These are phyloP conservation scores for Ifrita kowaldi DNA, from an alignment of 2,113 vertebrate species.

Conservation along the genomic window DNA sequence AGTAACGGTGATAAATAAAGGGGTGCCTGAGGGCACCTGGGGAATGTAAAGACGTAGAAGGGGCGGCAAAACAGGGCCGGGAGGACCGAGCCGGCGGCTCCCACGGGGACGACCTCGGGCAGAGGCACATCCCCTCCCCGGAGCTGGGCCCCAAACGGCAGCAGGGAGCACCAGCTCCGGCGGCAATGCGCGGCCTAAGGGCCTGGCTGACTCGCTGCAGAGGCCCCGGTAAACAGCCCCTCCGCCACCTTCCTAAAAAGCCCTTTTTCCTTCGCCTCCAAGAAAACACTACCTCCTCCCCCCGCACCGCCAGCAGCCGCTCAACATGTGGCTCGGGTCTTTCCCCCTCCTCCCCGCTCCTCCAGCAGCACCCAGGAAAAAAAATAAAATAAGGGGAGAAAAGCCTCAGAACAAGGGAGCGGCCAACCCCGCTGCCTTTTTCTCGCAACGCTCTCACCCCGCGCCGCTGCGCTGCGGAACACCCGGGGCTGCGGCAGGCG, in stretches of 20 bases:
- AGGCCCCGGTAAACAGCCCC: neutral
- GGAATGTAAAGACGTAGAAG: neutral
- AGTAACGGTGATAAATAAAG: neutral
- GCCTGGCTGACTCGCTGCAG: neutral
- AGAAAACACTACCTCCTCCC: neutral
- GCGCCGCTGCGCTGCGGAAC: neutral
- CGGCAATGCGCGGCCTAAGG: neutral
- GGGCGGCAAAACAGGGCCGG: neutral
- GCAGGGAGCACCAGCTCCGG: neutral
- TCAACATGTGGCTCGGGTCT: neutral
- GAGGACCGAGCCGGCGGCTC: neutral
- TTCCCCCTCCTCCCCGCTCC: neutral
- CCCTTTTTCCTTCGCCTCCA: neutral
- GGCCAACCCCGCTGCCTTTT: neutral
- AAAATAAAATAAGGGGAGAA: neutral
- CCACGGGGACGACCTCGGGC: neutral
- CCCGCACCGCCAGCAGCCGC: neutral
- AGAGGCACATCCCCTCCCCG: neutral
- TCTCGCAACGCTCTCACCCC: neutral
- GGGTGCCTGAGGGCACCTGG: neutral
- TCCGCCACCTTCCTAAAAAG: neutral
- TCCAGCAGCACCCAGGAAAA: neutral
- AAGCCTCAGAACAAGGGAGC: neutral
- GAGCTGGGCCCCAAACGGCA: neutral
- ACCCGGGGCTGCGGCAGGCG: neutral